Conservation (phyloP, 2,888 invertebrate genomes). For the Drosophila merina region DNA sequence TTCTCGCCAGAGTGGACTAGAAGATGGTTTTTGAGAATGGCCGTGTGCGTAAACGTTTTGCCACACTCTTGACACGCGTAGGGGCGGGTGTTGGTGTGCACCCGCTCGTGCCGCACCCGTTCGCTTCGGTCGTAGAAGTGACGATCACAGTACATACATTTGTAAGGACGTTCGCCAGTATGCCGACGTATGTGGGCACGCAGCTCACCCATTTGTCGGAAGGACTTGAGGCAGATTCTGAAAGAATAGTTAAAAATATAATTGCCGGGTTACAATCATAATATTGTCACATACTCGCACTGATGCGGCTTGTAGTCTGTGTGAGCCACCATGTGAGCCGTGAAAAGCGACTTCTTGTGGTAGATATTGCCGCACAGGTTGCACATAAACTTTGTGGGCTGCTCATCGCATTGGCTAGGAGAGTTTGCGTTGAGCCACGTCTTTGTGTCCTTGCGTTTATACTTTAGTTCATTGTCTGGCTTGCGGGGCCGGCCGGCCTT, state of each 20-base stretch:
- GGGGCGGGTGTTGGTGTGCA: slow-evolving; percentile 82
- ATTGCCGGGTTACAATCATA: background rate
- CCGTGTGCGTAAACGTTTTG: slow-evolving; percentile 80
- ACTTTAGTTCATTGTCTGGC: slow-evolving; percentile 61
- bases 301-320: slow-evolving; percentile 80
- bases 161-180: slow-evolving; percentile 82
- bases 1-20: slow-evolving; percentile 67
- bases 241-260: background rate
- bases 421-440: background rate
- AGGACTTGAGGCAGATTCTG: slow-evolving; percentile 79
- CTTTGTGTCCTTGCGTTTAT: slow-evolving; percentile 42
- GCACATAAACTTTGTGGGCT: slow-evolving; percentile 64
- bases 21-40: slow-evolving; percentile 80
- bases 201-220: slow-evolving; percentile 81
- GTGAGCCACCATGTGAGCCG: slow-evolving; percentile 79
- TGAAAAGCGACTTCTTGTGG: slow-evolving; percentile 71
- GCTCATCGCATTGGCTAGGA: slow-evolving; percentile 17
- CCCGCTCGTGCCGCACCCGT: slow-evolving; percentile 65
- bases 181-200: slow-evolving; percentile 83
- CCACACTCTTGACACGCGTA: slow-evolving; percentile 79
- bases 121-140: slow-evolving; percentile 71
- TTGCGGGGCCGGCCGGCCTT: slow-evolving; percentile 64
- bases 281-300: slow-evolving; percentile 78
- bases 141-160: slow-evolving; percentile 79
- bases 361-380: slow-evolving; percentile 81